phyloP scores from a whole-genome alignment of 2,888 invertebrate genomes.

The Athripsodes cinereus region DNA sequence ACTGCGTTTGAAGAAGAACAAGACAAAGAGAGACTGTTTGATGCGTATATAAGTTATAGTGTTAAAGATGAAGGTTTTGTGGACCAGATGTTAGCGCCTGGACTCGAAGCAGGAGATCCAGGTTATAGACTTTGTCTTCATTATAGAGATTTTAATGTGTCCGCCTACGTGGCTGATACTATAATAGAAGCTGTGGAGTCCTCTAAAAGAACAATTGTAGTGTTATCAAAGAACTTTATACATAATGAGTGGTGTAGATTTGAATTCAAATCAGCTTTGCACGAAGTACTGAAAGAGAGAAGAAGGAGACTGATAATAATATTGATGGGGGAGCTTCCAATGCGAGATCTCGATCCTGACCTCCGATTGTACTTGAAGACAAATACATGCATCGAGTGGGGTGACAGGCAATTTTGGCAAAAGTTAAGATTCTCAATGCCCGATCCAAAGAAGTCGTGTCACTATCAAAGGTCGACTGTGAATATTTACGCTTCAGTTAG shows the following conservation, averaged over 20 bases:
- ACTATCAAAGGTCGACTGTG: slow-evolving; percentile 60
- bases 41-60: slow-evolving; percentile 93
- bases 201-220: slow-evolving; percentile 82
- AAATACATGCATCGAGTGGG: slow-evolving; percentile 88
- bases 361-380: slow-evolving; percentile 84
- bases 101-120: slow-evolving; percentile 75
- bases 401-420: slow-evolving; percentile 95
- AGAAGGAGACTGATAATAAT: slow-evolving; percentile 84
- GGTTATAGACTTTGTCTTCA: slow-evolving; percentile 85
- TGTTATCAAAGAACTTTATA: slow-evolving; percentile 87
- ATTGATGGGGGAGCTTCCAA: slow-evolving; percentile 82
- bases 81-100: slow-evolving; percentile 79
- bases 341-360: slow-evolving; percentile 85
- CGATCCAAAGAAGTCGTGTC: slow-evolving; percentile 59
- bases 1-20: slow-evolving; percentile 74
- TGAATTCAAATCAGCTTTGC: slow-evolving; percentile 90
- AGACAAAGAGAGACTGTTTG: slow-evolving; percentile 81
- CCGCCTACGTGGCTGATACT: slow-evolving; percentile 85
- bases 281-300: slow-evolving; percentile 82
- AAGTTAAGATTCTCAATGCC: slow-evolving; percentile 90
- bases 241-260: slow-evolving; percentile 93
- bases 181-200: slow-evolving; percentile 89
- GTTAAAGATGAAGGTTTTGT: slow-evolving; percentile 90
- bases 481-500: slow-evolving; percentile 67
- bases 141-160: slow-evolving; percentile 85